These are phyloP conservation scores for Petrosia ficiformis DNA, from an alignment of 37 sponge, comb jelly and placozoan genomes.

Conservation along the genomic window DNA sequence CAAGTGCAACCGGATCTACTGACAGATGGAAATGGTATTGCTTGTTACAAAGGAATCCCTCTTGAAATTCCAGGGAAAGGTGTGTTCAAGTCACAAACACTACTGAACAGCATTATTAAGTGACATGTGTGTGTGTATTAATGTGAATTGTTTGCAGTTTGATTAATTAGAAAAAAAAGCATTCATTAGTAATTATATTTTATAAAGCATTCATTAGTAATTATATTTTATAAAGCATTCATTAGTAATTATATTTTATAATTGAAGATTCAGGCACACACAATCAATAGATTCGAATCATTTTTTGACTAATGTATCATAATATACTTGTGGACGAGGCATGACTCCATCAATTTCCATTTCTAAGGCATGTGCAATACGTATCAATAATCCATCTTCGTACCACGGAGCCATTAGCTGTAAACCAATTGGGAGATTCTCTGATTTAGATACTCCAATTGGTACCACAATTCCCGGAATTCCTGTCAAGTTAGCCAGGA, in stretches of 20 bases:
- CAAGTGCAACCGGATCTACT: conserved; percentile 76
- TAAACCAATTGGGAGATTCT: conserved; percentile 80
- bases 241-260: not conserved
- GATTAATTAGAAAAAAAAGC: not conserved
- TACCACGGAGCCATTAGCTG: conserved; percentile 88
- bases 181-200: not conserved
- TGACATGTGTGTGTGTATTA: conserved; percentile 31
- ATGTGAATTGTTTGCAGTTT: no score
- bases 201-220: not conserved
- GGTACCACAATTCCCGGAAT: conserved; percentile 43
- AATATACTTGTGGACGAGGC: conserved; percentile 45
- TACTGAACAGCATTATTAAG: conserved; percentile 57
- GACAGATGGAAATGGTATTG: conserved; percentile 66
- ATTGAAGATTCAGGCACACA: no score
- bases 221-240: not conserved
- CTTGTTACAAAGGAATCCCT: conserved; percentile 69
- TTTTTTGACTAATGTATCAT: conserved; percentile 33
- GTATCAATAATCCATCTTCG: conserved; percentile 75
- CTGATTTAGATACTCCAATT: conserved; percentile 34
- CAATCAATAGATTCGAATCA: no score
- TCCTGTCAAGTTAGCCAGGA: conserved; percentile 44
- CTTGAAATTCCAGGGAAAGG: conserved; percentile 82
- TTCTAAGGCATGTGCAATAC: conserved; percentile 74
- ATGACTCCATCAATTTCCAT: conserved; percentile 14
- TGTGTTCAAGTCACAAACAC: conserved; percentile 54